Conservation (phyloP, 2,797 vertebrate genomes). For the Leuciscus waleckii region DNA sequence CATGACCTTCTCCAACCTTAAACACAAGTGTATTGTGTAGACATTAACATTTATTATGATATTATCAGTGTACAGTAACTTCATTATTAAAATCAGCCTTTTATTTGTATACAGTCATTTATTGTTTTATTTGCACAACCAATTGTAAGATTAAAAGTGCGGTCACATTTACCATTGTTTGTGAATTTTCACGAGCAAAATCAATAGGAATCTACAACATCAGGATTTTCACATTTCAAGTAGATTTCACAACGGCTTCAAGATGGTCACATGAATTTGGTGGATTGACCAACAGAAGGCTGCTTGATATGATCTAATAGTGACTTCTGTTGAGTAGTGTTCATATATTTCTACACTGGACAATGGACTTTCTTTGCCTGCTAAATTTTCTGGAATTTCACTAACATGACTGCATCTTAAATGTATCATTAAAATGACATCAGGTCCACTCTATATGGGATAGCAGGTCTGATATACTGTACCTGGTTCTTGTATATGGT, state of each 20-base stretch:
- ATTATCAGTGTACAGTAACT: not conserved
- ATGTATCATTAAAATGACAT: not conserved
- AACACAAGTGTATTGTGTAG: not conserved
- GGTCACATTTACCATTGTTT: not conserved
- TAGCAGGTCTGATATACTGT: not conserved
- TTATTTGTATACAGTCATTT: not conserved
- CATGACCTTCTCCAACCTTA: slow-evolving; percentile 94
- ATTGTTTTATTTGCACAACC: not conserved
- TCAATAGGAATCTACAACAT: not conserved
- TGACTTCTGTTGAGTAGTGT: not conserved
- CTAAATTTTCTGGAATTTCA: not conserved
- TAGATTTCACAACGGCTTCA: not conserved
- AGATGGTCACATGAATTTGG: not conserved
- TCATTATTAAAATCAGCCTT: not conserved
- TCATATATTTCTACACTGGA: not conserved
- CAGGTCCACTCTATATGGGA: not conserved
- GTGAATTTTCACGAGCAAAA: not conserved
- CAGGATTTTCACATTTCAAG: not conserved
- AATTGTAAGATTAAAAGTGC: not conserved
- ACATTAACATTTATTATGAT: not conserved
- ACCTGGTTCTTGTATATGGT: slow-evolving; percentile 99
- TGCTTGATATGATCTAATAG: not conserved
- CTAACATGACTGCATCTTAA: not conserved
- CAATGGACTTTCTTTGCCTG: not conserved
- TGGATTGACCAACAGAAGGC: not conserved